Percentiles rank a stretch among this genome's conserved stretches.
phyloP scores from a whole-genome alignment of 2,888 invertebrate genomes.

The Pyrocoelia pectoralis region DNA sequence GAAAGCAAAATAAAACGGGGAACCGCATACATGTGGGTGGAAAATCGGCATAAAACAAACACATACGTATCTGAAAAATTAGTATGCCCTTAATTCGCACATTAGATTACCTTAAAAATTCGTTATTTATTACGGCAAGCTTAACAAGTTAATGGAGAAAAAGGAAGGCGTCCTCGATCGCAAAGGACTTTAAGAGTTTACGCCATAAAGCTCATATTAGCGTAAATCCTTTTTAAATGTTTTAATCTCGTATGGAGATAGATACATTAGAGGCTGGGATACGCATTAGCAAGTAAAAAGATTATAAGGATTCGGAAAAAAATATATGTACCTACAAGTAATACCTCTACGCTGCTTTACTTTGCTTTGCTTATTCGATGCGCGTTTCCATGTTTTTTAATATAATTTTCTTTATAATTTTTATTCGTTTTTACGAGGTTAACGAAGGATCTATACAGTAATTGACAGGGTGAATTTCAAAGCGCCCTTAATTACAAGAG shows the following conservation, averaged over 20 bases:
- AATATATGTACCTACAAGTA: slow-evolving; percentile 42
- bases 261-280: slow-evolving; percentile 51
- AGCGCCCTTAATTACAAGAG: slow-evolving; percentile 9
- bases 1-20: slow-evolving; percentile 53
- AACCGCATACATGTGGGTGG: slow-evolving; percentile 25
- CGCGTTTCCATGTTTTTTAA: slow-evolving; percentile 26
- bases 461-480: slow-evolving; percentile 23
- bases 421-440: slow-evolving; percentile 26
- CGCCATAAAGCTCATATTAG: slow-evolving; percentile 48
- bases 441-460: slow-evolving; percentile 28
- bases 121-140: slow-evolving; percentile 55
- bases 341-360: slow-evolving; percentile 17
- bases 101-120: slow-evolving; percentile 57
- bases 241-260: slow-evolving; percentile 56
- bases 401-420: slow-evolving; percentile 31
- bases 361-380: slow-evolving; percentile 23
- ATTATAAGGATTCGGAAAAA: slow-evolving; percentile 53
- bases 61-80: slow-evolving; percentile 53
- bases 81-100: slow-evolving; percentile 55
- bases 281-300: slow-evolving; percentile 57
- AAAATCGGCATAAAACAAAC: slow-evolving; percentile 37
- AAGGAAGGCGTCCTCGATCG: slow-evolving; percentile 43
- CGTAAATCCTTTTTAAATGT: slow-evolving; percentile 52
- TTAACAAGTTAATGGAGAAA: slow-evolving; percentile 53
- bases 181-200: slow-evolving; percentile 23